Base-by-base conservation (phyloP, 2,797 vertebrate species). In the Bradypus variegatus region DNA sequence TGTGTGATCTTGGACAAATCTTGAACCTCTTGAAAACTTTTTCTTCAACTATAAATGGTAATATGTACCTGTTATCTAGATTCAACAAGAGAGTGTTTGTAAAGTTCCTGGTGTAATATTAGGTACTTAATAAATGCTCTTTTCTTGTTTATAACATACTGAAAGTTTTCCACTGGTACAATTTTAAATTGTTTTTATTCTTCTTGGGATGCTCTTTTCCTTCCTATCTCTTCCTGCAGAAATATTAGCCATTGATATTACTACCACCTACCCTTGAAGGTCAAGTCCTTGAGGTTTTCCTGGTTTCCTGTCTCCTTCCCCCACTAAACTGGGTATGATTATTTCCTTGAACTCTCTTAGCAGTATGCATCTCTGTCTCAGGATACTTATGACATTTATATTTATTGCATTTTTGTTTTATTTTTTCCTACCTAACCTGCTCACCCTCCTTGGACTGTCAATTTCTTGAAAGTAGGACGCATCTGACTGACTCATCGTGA, bases 391-490 rank as follows among this genome's bases (percentile, higher is more conserved):
- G 25, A 76, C 25, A 41, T 70, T 87, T 79, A 67, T 79, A 75
- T 62, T 33, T 36, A 36, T 36, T 69, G 33, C n/a, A 21, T 69
- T 90, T 77, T 82, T 86, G 12, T 77, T 33, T 93, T 88, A 90
- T 48, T 79, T 65, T 82, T 92, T 86, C 60, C 90, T 95, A 53
- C 60, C 73, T 87, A 38, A 88, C 38, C 84, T 88, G n/a, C 36
- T 69, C 5, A 53, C 12, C 45, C 79, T 14, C 13, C 36, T 65
- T 91, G 73, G 45, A 86, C n/a, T 82, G 15, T 81, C 78, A 21
- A 91, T 87, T 90, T 87, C 45, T 73, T 93, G 75, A 91, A 93
- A 91, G 45, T 53, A 69, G 67, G 53, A 41, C 45, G 72, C 65
- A 8, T 88, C 73, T 93, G 81, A 45, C 73, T 93, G 81, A 45